Base-by-base conservation (phyloP, 2,797 vertebrate species). In the Sebastolobus alascanus region DNA sequence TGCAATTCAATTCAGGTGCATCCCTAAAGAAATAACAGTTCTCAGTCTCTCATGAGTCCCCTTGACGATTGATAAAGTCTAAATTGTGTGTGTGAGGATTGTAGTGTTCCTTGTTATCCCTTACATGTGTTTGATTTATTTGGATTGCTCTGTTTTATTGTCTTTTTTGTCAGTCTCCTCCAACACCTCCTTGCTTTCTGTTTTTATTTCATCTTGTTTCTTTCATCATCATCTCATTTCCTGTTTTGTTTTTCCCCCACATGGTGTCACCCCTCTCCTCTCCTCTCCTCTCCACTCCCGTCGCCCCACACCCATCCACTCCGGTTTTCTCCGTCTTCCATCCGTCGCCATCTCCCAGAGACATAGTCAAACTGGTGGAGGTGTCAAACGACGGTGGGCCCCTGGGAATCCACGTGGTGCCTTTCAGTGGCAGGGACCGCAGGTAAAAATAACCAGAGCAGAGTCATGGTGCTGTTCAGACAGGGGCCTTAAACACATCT, bases 371-470 rank as follows among this genome's bases (percentile, higher is more conserved):
- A 96, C 96, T 98, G 92, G 98, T 99, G 79, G 97, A 98, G 94
- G 97, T 99, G 94, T 97, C 97, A 95, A 99, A 99, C 95, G 97
- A 98, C 80, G 98, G 98, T 5, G 97, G 98, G 90, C 98, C 97
- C 86, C 95, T 99, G 95, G 98, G 98, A 74, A 99, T 99, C 96
- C 98, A 99, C 92, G 98, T 99, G 95, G 98, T 99, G 95, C 98
- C 98, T 95, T 99, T 98, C 97, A 99, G 97, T 95, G 97, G 97
- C 90, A 96, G 96, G 89, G 97, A 98, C 69, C 97, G 97, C 96
- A 99, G 98, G 98, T 99, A 99, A 98, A 89, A 46, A 63, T 27
- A 58, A 22, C 74, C 59, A n/a, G 65, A 79, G 69, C 60, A 20
- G 55, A 70, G 43, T 37, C 50, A 0, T 25, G 52, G 20, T 4